phyloP scores from a whole-genome alignment of 2,888 invertebrate genomes.

The Philereme transversata region DNA sequence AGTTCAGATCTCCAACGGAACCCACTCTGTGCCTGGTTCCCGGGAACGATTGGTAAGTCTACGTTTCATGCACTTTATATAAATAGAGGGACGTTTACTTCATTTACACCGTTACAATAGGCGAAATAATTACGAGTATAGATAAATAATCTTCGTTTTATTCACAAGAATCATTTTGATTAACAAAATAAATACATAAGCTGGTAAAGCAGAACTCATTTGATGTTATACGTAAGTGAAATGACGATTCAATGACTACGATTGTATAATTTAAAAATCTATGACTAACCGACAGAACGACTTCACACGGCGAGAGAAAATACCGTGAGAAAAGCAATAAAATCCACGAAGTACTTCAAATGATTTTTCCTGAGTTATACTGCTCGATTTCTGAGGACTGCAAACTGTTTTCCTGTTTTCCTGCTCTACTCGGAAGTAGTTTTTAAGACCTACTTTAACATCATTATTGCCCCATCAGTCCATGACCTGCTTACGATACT shows the following conservation, averaged over 20 bases:
- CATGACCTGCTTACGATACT: conserved; percentile 22
- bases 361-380: neutral
- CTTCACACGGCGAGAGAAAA: conserved; percentile 14
- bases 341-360: neutral
- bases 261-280: neutral
- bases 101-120: too few species aligned
- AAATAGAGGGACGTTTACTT: too few species aligned
- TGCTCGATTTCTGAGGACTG: neutral
- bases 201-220: neutral
- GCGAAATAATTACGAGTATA: too few species aligned
- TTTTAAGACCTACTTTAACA: conserved; percentile 12
- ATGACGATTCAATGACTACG: neutral
- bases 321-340: conserved; percentile 3
- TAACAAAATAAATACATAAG: too few species aligned
- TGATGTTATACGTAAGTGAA: neutral
- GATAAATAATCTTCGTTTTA: too few species aligned
- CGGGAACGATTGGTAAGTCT: conserved; percentile 91
- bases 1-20: conserved; percentile 93
- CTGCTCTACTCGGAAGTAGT: neutral
- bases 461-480: conserved; percentile 21
- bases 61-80: too few species aligned
- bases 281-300: neutral
- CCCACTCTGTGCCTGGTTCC: conserved; percentile 96
- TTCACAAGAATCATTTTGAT: too few species aligned
- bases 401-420: too few species aligned